Base-by-base conservation (phyloP, 2,888 invertebrate genomes). In the Thymelicus sylvestris region DNA sequence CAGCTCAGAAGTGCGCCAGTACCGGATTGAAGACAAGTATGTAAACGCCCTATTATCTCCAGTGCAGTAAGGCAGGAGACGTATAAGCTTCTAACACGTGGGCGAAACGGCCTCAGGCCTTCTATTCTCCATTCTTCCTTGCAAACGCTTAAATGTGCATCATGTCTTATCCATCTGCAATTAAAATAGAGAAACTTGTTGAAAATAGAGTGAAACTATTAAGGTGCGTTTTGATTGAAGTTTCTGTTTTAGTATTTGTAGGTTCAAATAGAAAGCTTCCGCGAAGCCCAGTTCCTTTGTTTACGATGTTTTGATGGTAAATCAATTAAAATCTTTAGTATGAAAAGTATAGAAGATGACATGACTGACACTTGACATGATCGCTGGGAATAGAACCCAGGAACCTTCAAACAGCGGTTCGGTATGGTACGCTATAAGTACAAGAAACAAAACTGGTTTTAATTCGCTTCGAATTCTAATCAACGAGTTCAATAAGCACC, bases 81-180 rank as follows among this genome's bases (percentile, higher is more conserved):
- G 87, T 88, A 89, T 87, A 90, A 85, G 88, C 87, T 79, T 85
- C 86, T 86, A 85, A 79, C 77, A 83, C 85, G 92, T 92, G 88
- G 92, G 92, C 87, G 89, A 78, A 71, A 70, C 79, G 48, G 65
- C 91, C 91, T 70, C 78, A 72, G 86, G 91, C 83, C 2, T 60
- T 67, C 71, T 76, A 70, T 70, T 70, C 70, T 70, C 70, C 70
- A 70, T 70, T 70, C 70, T 70, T 65, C 59, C 61, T 67, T 39
- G 52, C 69, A 38, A 69, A 31, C 65, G 64, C 13, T 68, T 67
- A 44, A 59, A 68, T 68, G 67, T 68, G 64, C 64, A 60, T 65
- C 64, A 10, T 15, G 57, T 62, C 62, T 63, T 65, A 70, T 63
- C 24, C 62, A 68, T 65, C 65, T 39, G 64, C 69, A 70, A 70